Conservation (phyloP, 2,797 vertebrate genomes). For the Fistularia tabacaria region DNA sequence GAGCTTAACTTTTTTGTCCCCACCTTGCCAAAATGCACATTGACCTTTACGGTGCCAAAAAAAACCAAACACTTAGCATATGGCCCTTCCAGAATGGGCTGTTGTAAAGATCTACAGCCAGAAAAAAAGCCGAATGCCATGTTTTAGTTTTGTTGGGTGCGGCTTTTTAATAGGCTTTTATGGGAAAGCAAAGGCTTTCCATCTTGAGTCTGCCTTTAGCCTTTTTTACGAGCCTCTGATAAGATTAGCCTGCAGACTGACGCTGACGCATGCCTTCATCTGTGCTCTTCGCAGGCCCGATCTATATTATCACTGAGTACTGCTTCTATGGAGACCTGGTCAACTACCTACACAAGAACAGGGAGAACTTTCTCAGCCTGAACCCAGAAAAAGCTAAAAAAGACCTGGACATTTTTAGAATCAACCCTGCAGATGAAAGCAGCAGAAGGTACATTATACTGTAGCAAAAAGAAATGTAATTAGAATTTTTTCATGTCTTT, state of each 20-base stretch:
- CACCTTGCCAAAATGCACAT: no score
- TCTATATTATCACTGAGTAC: slow-evolving; percentile 99
- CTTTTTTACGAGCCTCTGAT: slow-evolving; percentile 67
- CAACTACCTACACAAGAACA: slow-evolving; percentile 97
- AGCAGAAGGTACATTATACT: slow-evolving; percentile 84
- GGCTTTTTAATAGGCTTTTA: slow-evolving; percentile 65
- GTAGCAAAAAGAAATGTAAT: neutral
- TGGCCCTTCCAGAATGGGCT: neutral
- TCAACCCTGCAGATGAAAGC: slow-evolving; percentile 92
- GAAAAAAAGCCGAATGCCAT: slow-evolving; percentile 24
- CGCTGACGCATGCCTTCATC: slow-evolving; percentile 41
- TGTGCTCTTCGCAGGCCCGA: slow-evolving; percentile 81
- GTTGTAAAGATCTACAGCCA: neutral
- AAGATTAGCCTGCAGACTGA: slow-evolving; percentile 70
- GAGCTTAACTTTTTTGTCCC: no score
- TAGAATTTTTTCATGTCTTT: neutral
- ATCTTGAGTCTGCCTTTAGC: slow-evolving; percentile 59
- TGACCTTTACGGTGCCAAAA: no score
- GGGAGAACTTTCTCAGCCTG: slow-evolving; percentile 88
- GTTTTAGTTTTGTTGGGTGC: slow-evolving; percentile 37
- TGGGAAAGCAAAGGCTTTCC: slow-evolving; percentile 49
- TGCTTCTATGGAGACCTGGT: slow-evolving; percentile 99
- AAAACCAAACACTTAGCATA: neutral
- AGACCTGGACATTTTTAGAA: slow-evolving; percentile 94
- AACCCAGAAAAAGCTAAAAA: slow-evolving; percentile 91